Evolutionary conservation across 2,888 invertebrate species (phyloP).

Genomic region (Stratiomys singularior): DNA sequence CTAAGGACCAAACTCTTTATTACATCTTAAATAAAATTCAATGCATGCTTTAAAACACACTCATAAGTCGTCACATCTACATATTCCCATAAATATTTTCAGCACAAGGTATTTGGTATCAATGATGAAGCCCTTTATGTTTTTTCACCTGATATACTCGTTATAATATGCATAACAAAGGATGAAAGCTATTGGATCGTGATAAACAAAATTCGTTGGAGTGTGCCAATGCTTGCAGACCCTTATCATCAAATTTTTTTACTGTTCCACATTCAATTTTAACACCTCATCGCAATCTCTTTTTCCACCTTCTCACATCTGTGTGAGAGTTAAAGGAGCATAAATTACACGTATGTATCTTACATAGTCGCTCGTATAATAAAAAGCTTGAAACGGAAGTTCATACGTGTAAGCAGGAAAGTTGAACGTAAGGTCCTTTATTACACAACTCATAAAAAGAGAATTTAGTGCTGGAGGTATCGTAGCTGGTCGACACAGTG

Average conservation of each 20-base stretch:
- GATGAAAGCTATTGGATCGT: conserved; percentile 23
- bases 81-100: too few species aligned
- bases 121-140: too few species aligned
- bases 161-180: conserved; percentile 25
- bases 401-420: neutral
- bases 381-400: neutral
- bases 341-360: conserved; percentile 17
- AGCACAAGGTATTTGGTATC: too few species aligned
- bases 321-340: neutral
- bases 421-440: neutral
- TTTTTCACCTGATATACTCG: too few species aligned
- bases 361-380: neutral
- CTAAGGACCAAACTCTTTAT: too few species aligned
- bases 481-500: neutral
- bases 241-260: conserved; percentile 13
- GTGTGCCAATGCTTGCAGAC: conserved; percentile 17
- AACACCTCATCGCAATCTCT: conserved; percentile 37
- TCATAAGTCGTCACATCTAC: too few species aligned
- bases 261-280: conserved; percentile 31
- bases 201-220: neutral
- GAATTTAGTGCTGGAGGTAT: conserved; percentile 14
- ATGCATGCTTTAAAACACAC: too few species aligned
- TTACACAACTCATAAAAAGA: conserved; percentile 9
- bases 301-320: neutral
- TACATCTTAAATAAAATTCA: too few species aligned